phyloP scores from a whole-genome alignment of 2,888 invertebrate species.

The Campaea margaritaria region DNA sequence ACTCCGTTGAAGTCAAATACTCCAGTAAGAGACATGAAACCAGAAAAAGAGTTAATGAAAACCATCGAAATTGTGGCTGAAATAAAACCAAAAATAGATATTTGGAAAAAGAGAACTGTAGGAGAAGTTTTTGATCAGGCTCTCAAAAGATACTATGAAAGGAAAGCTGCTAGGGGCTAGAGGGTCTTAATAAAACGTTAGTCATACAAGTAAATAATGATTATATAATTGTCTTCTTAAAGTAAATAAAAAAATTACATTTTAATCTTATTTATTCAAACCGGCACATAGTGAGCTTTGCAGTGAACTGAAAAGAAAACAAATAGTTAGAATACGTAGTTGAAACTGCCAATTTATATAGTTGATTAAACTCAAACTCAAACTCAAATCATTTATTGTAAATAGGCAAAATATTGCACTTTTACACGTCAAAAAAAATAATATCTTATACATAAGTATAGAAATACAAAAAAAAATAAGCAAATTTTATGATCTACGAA shows the following conservation, averaged over 20 bases:
- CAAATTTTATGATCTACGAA: too few relatives aligned
- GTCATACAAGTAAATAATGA: conserved; percentile 2
- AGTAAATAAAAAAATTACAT: conserved; percentile 20
- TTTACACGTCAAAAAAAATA: too few relatives aligned
- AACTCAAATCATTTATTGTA: too few relatives aligned
- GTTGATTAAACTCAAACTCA: too few relatives aligned
- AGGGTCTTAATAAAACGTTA: conserved; percentile 47
- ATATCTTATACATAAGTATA: too few relatives aligned
- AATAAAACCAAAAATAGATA: conserved; percentile 85
- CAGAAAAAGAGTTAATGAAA: conserved; percentile 40
- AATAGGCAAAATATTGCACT: too few relatives aligned
- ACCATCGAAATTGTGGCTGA: conserved; percentile 45
- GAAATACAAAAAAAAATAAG: too few relatives aligned
- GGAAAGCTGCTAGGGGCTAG: conserved; percentile 87
- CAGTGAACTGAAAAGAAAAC: conserved; percentile 82
- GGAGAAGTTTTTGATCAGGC: conserved; percentile 91
- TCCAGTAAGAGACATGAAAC: conserved; percentile 46
- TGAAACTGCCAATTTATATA: background rate
- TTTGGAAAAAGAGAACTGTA: conserved; percentile 94
- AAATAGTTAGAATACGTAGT: conserved; percentile 7
- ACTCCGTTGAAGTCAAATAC: conserved; percentile 35
- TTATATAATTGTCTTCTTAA: conserved; percentile 13
- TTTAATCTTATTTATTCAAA: conserved; percentile 45
- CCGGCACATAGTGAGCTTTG: conserved; percentile 82
- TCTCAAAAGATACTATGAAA: conserved; percentile 89